A percentile compares a stretch with the other conserved stretches of the same genome.
These are phyloP conservation scores for Cottus gobio DNA, from an alignment of 2,113 vertebrate genomes.

Conservation along the genomic window DNA sequence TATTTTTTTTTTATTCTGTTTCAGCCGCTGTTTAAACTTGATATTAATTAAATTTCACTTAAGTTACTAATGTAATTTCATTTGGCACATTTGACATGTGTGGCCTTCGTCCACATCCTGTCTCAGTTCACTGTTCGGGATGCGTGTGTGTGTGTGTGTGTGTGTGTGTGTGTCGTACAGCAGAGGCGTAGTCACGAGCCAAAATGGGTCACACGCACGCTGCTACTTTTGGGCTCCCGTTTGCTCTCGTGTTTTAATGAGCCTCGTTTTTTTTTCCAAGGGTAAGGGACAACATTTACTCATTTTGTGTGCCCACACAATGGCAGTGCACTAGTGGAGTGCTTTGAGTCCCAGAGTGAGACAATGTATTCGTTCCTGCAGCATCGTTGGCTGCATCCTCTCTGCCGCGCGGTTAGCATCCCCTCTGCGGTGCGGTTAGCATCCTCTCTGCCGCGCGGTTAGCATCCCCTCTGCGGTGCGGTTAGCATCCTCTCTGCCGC, in stretches of 20 bases:
- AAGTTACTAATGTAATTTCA: constrained; percentile 64
- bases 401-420: constrained; percentile 9
- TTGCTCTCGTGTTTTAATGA: constrained; percentile 65
- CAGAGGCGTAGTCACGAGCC: constrained; percentile 6
- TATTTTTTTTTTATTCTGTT: constrained; percentile 27
- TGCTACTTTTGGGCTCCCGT: constrained; percentile 57
- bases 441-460: constrained; percentile 17
- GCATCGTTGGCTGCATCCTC: constrained; percentile 38
- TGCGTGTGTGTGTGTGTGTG: constrained; percentile 32
- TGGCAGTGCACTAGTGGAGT: constrained; percentile 21
- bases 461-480: too few relatives aligned
- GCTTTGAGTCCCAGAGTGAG: constrained; percentile 63
- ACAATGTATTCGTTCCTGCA: constrained; percentile 46
- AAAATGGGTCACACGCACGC: constrained; percentile 66
- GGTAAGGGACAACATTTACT: constrained; percentile 60
- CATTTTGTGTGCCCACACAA: constrained; percentile 53
- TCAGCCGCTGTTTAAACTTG: constrained; percentile 57
- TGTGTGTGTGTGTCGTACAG: constrained; percentile 1
- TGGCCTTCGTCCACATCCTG: constrained; percentile 45
- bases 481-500: too few relatives aligned
- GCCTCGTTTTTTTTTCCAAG: constrained; percentile 35
- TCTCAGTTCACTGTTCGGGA: constrained; percentile 7
- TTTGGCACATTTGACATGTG: constrained; percentile 62
- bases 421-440: constrained; percentile 19
- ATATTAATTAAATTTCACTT: constrained; percentile 69